phyloP scores from a whole-genome alignment of 2,797 vertebrate species.

The Varecia variegata region DNA sequence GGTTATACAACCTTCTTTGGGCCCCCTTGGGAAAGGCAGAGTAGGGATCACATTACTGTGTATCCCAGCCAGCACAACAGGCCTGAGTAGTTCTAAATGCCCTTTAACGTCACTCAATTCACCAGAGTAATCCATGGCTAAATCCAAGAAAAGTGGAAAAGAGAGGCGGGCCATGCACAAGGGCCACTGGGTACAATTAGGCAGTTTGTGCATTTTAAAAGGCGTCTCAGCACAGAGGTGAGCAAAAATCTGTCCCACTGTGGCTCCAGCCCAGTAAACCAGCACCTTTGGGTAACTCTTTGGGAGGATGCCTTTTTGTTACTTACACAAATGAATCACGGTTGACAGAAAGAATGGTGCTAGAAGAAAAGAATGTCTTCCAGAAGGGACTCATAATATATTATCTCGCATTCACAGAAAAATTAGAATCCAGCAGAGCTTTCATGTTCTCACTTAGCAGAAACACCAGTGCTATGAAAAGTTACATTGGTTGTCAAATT shows the following conservation, averaged over 20 bases:
- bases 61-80: background rate
- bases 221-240: background rate
- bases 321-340: background rate
- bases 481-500: background rate
- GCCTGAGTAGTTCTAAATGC: background rate
- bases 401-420: background rate
- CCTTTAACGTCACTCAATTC: background rate
- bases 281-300: background rate
- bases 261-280: background rate
- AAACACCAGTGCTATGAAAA: background rate
- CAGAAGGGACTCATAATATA: background rate
- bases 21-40: background rate
- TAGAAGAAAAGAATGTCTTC: background rate
- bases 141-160: background rate
- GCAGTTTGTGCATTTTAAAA: background rate
- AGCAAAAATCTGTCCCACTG: background rate
- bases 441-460: background rate
- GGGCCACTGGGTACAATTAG: background rate
- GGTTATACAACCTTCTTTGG: background rate
- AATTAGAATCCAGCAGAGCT: background rate
- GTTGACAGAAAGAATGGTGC: background rate
- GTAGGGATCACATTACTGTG: background rate
- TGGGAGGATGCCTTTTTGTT: background rate
- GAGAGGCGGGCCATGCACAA: too few relatives aligned
- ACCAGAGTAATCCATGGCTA: background rate